Evolutionary conservation across 2,797 vertebrate species (phyloP), one percentile per base, ranked within the genome.

Genomic region (Mormyrops boulengeri): DNA sequence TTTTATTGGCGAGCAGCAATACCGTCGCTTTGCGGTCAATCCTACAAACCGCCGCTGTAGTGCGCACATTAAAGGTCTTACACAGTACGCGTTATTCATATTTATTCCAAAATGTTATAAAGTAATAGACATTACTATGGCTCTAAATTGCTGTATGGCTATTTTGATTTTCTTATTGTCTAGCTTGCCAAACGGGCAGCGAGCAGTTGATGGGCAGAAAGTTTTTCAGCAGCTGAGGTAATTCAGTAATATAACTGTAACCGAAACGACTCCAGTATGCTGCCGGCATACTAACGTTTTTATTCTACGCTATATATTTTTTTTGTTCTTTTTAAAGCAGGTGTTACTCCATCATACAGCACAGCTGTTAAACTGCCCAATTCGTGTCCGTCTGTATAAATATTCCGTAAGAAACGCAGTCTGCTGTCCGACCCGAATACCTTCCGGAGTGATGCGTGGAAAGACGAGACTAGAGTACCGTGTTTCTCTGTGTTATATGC

Each of bases 71-170:
- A 94, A 14, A 12, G 62, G n/a, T 90, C 90, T 93, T 26, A 94
- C 52, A 89, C 55, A 88, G 8, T 38, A 91, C 12, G 90, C 11
- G 41, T 49, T 53, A 0, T 91, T 91, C 94, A 95, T 95, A 57
- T 2, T 92, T 11, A 62, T 55, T 88, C 17, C 87, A 57, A 57
- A 82, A 19, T 19, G 17, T 17, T 53, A 62, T 55, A 19, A 34
- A n/a, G 30, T 7, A 53, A 52, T 38, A 52, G 19, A 7, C 12
- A 30, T 57, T 53, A 17, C 47, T 14, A 82, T 3, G 2, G 3
- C 14, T 49, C 0, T 34, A 85, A 22, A 85, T 85, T 47, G 0
- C n/a, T 22, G 49, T 85, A 52, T 30, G 22, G 4, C 11, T 49
- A 85, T 50, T 85, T 49, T 26, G 11, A 49, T 52, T 52, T 52